These are phyloP conservation scores for Sarcophaga subvicina DNA, from an alignment of 2,888 invertebrate species.

Conservation along the genomic window DNA sequence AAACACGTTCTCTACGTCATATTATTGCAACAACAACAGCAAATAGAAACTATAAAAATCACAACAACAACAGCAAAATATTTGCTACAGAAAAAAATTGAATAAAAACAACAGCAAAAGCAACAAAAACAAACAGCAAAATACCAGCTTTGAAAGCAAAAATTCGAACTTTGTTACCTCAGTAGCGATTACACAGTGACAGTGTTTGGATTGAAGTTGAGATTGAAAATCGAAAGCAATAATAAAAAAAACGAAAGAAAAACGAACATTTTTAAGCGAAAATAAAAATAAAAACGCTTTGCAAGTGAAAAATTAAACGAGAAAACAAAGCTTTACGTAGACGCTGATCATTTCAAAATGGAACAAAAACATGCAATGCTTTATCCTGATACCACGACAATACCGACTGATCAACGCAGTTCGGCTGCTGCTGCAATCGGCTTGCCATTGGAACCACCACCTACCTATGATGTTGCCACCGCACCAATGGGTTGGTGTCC, in stretches of 20 bases:
- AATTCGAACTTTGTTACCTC: conserved; percentile 53
- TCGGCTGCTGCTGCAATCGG: conserved; percentile 70
- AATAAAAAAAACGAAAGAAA: conserved; percentile 16
- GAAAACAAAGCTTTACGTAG: conserved; percentile 10
- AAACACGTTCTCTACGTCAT: conserved; percentile 38
- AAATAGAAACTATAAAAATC: conserved; percentile 13
- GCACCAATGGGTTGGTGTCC: conserved; percentile 57
- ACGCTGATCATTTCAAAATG: conserved; percentile 69
- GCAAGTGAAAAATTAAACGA: background rate
- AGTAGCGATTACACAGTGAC: conserved; percentile 52
- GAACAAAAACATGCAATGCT: conserved; percentile 80
- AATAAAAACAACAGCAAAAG: background rate
- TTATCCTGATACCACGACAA: conserved; percentile 74
- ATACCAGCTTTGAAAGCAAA: conserved; percentile 52
- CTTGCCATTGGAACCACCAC: conserved; percentile 76
- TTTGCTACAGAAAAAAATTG: background rate
- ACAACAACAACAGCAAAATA: background rate
- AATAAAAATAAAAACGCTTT: conserved; percentile 44
- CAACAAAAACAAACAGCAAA: conserved; percentile 11
- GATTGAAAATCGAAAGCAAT: background rate
- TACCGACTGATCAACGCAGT: conserved; percentile 70
- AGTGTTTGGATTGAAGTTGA: conserved; percentile 43
- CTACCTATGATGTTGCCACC: conserved; percentile 78
- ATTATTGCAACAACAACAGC: conserved; percentile 17
- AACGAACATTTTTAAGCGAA: conserved; percentile 5